phyloP scores from a whole-genome alignment of 2,888 invertebrate species.

The Alcis repandata region DNA sequence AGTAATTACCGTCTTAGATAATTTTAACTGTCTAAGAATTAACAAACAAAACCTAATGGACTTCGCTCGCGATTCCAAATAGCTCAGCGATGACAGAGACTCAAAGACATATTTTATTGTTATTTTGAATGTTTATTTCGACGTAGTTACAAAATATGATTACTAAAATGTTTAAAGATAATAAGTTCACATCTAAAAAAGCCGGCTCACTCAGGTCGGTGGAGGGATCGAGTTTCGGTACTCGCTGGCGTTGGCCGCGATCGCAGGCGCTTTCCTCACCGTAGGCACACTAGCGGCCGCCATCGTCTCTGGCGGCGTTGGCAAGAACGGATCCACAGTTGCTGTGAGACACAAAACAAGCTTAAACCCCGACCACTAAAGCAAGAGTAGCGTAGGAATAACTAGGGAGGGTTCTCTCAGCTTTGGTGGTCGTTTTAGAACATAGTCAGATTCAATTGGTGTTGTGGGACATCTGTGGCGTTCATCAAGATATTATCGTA shows the following conservation, averaged over 20 bases:
- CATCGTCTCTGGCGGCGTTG: constrained; percentile 96
- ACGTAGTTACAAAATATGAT: too few relatives aligned
- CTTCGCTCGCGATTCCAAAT: not conserved
- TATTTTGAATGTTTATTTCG: too few relatives aligned
- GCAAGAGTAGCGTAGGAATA: constrained; percentile 22
- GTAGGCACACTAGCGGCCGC: constrained; percentile 91
- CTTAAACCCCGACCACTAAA: constrained; percentile 25
- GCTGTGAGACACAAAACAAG: constrained; percentile 91
- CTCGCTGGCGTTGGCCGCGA: constrained; percentile 91
- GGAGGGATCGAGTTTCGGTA: constrained; percentile 90
- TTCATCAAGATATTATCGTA: constrained; percentile 5
- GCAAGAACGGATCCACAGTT: constrained; percentile 99
- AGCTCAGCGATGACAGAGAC: not conserved
- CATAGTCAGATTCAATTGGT: constrained; percentile 27
- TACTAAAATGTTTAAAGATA: not conserved
- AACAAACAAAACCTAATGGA: not conserved
- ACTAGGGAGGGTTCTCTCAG: constrained; percentile 10
- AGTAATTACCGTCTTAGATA: constrained; percentile 1
- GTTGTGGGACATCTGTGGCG: constrained; percentile 27
- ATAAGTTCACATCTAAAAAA: constrained; percentile 5
- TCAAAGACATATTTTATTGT: not conserved
- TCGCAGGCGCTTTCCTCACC: constrained; percentile 90
- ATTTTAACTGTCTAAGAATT: constrained; percentile 15
- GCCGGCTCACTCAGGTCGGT: constrained; percentile 34
- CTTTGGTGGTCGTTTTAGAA: constrained; percentile 25